Evolutionary conservation across 2,113 vertebrate genomes (phyloP).

Genomic region (Trichomycterus rosablanca): DNA sequence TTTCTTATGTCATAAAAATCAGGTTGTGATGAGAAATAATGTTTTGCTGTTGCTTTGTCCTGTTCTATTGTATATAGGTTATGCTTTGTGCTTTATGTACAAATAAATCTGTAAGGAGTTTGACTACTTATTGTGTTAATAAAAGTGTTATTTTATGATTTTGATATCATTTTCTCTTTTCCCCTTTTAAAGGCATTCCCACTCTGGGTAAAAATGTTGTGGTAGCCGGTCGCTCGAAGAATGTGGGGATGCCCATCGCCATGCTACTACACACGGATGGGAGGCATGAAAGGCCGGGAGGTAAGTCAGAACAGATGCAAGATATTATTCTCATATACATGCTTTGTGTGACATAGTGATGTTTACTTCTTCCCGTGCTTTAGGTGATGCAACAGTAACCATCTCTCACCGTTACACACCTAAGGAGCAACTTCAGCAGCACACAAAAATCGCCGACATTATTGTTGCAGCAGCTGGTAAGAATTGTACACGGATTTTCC

Average conservation of each 20-base stretch:
- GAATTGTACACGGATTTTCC: not conserved
- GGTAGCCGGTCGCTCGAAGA: conserved; percentile 93
- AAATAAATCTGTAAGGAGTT: too few species aligned
- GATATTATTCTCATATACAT: not conserved
- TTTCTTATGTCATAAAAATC: too few species aligned
- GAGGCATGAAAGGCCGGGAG: conserved; percentile 86
- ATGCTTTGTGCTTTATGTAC: too few species aligned
- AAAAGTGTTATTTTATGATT: too few species aligned
- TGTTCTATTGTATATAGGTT: too few species aligned
- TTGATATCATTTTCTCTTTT: not conserved
- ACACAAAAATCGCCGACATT: conserved; percentile 88
- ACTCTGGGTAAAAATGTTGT: conserved; percentile 92
- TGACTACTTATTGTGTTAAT: too few species aligned
- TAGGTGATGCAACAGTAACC: conserved; percentile 94
- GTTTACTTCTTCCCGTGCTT: not conserved
- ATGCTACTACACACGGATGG: conserved; percentile 96
- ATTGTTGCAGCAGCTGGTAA: conserved; percentile 92
- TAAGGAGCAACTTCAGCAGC: conserved; percentile 89
- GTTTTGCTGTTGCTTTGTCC: too few species aligned
- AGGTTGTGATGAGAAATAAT: too few species aligned
- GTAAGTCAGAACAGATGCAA: conserved; percentile 52
- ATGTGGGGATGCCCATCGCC: conserved; percentile 96
- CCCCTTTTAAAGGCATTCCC: conserved; percentile 75
- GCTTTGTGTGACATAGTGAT: not conserved
- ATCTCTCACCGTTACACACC: conserved; percentile 95